phyloP scores from a whole-genome alignment of 37 sponge, comb jelly and placozoan genomes.

The Beroe forskalii region DNA sequence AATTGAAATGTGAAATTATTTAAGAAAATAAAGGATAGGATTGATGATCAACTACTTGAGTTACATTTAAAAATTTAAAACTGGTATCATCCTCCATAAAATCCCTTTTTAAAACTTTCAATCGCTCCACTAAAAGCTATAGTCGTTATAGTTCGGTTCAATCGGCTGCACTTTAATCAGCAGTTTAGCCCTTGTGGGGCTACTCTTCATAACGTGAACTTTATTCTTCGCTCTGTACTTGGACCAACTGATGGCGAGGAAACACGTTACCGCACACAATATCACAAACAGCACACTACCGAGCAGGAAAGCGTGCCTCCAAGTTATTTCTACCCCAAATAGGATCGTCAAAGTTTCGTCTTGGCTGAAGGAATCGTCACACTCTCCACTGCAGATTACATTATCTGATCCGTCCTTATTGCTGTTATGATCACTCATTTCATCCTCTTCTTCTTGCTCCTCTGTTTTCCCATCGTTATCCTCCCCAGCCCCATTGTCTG shows the following conservation, averaged over 20 bases:
- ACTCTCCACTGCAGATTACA: neutral
- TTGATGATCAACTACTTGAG: too few relatives aligned
- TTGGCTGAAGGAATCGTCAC: neutral
- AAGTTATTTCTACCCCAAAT: neutral
- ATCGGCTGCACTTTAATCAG: neutral
- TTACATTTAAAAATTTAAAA: too few relatives aligned
- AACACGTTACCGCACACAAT: neutral
- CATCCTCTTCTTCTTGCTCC: neutral
- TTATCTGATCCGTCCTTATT: neutral
- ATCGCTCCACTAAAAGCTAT: neutral
- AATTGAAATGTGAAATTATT: too few relatives aligned
- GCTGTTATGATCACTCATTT: neutral
- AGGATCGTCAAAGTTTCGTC: neutral
- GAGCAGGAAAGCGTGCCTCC: neutral
- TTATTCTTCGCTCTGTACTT: neutral
- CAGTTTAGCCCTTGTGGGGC: neutral
- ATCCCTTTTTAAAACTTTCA: too few relatives aligned
- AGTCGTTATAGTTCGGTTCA: neutral
- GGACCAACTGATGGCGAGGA: neutral
- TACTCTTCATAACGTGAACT: neutral
- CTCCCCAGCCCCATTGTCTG: neutral
- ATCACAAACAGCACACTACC: neutral
- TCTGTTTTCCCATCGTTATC: neutral
- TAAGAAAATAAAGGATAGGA: too few relatives aligned
- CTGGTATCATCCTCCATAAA: too few relatives aligned